A percentile compares a stretch with the other conserved stretches of the same genome.
Evolutionary conservation across 2,797 vertebrate genomes (phyloP).

Genomic region (Chaetophractus vellerosus): DNA sequence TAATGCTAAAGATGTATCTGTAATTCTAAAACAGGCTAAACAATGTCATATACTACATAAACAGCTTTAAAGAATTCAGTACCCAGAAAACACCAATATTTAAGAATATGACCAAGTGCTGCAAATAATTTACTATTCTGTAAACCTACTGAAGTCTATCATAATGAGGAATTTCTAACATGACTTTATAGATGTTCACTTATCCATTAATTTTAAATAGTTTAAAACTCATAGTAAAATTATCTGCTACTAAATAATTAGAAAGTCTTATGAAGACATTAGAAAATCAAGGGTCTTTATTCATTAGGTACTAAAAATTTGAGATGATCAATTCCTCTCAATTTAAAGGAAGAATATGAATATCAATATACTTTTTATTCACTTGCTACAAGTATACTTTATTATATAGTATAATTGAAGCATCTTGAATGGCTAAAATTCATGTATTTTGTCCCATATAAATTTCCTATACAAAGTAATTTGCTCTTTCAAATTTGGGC

Average conservation of each 20-base stretch:
- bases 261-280: constrained; percentile 10
- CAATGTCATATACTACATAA: neutral
- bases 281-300: neutral
- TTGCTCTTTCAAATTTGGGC: constrained; percentile 26
- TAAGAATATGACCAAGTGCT: neutral
- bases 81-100: constrained; percentile 29
- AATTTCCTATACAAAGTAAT: constrained; percentile 18
- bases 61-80: neutral
- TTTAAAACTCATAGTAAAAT: constrained; percentile 8
- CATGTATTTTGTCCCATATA: neutral
- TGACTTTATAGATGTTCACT: neutral
- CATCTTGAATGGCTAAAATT: neutral
- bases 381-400: neutral
- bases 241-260: constrained; percentile 34
- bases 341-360: constrained; percentile 19
- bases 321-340: neutral
- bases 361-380: constrained; percentile 30
- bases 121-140: neutral
- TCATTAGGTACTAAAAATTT: constrained; percentile 21
- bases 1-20: constrained; percentile 19
- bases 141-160: constrained; percentile 11
- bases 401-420: neutral
- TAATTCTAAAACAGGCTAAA: constrained; percentile 12
- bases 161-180: constrained; percentile 11
- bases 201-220: constrained; percentile 42